Evolutionary conservation across 2,113 vertebrate genomes (phyloP).

Genomic region (Aegotheles bennettii): DNA sequence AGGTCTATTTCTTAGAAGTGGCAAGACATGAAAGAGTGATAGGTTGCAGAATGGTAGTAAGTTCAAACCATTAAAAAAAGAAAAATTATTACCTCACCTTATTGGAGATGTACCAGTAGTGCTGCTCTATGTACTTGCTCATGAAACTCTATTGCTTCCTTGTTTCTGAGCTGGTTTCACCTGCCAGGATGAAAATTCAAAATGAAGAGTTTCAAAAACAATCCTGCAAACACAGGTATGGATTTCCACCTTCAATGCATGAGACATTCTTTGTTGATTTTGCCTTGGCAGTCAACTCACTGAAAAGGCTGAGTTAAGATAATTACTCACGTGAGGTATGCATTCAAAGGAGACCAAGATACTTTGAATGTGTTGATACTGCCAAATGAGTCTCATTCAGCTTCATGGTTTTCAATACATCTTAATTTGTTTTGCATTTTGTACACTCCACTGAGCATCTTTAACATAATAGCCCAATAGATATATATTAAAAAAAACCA

Average conservation of each 20-base stretch:
- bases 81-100: not conserved
- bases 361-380: not conserved
- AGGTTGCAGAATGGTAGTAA: not conserved
- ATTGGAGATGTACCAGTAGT: not conserved
- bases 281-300: not conserved
- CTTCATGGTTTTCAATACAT: not conserved
- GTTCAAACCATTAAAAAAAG: not conserved
- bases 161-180: not conserved
- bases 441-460: not conserved
- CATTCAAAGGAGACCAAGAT: not conserved
- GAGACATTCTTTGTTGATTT: not conserved
- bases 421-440: not conserved
- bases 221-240: not conserved
- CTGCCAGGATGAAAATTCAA: not conserved
- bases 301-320: not conserved
- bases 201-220: not conserved
- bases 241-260: not conserved
- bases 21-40: not conserved
- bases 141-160: not conserved
- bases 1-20: not conserved
- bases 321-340: not conserved
- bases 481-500: not conserved
- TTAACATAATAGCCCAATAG: not conserved
- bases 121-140: fast-evolving
- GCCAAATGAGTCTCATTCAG: not conserved